Evolutionary conservation across 2,888 invertebrate species (phyloP).

Genomic region (Heliconius ismenius): DNA sequence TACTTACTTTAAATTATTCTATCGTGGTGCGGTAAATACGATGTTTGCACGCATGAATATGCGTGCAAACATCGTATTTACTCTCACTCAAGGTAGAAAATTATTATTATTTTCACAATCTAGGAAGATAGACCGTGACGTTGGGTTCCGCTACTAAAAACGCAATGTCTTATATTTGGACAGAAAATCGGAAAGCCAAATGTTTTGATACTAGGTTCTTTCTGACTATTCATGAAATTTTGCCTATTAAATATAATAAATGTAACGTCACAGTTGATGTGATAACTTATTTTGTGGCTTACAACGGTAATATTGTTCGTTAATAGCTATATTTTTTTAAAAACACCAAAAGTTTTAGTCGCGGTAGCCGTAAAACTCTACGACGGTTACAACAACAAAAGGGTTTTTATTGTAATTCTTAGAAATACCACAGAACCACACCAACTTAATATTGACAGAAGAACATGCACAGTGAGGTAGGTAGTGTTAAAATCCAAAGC

Average conservation of each 20-base stretch:
- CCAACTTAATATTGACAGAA: conserved; percentile 39
- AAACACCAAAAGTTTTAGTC: conserved; percentile 50
- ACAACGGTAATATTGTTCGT: conserved; percentile 12
- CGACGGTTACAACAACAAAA: conserved; percentile 52
- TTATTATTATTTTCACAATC: too few species aligned
- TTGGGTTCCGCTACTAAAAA: neutral
- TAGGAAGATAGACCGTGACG: too few species aligned
- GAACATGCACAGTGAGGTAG: conserved; percentile 42
- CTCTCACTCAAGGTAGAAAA: too few species aligned
- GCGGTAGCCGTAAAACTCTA: conserved; percentile 73
- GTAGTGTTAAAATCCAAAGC: conserved; percentile 39
- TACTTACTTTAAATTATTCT: too few species aligned
- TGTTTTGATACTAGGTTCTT: neutral
- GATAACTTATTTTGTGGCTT: conserved; percentile 22
- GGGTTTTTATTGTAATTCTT: conserved; percentile 51
- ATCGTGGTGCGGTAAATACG: too few species aligned
- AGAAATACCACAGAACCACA: conserved; percentile 45
- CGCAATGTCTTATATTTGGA: neutral
- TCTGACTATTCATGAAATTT: neutral
- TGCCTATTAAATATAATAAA: neutral
- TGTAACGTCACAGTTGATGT: conserved; percentile 13
- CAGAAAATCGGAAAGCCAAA: neutral
- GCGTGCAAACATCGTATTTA: too few species aligned
- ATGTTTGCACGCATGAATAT: too few species aligned
- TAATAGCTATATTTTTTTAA: conserved; percentile 10